A percentile compares a stretch with the other conserved stretches of the same genome.
phyloP scores from a whole-genome alignment of 2,888 invertebrate genomes.

The Agrotis clavis region DNA sequence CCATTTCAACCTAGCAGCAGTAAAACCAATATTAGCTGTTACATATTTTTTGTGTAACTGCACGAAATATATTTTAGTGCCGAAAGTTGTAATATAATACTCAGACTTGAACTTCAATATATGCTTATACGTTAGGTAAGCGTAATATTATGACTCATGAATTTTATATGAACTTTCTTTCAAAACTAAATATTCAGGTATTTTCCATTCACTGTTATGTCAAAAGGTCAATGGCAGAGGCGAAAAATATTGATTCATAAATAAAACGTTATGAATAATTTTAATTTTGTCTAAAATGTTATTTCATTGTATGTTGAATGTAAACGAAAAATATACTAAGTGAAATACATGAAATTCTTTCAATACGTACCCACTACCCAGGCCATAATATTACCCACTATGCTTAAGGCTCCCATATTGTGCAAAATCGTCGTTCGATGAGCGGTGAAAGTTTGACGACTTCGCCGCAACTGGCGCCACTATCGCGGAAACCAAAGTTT shows the following conservation, averaged over 20 bases:
- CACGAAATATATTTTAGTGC: not conserved
- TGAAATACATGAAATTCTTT: too few species aligned
- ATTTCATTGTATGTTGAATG: not conserved
- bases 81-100: not conserved
- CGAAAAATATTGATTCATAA: constrained; percentile 2
- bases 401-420: too few species aligned
- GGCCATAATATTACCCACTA: too few species aligned
- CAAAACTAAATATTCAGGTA: constrained; percentile 1
- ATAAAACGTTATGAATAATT: constrained; percentile 10
- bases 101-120: constrained; percentile 7
- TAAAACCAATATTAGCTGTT: too few species aligned
- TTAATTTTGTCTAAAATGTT: constrained; percentile 5
- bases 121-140: not conserved
- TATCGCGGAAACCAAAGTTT: too few species aligned
- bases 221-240: constrained; percentile 35
- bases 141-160: not conserved
- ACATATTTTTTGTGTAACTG: not conserved
- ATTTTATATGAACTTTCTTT: constrained; percentile 19
- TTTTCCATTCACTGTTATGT: constrained; percentile 5
- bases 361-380: too few species aligned
- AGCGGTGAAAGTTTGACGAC: too few species aligned
- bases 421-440: too few species aligned
- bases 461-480: too few species aligned
- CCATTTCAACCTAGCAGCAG: too few species aligned
- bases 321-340: not conserved